Conservation (phyloP, 2,888 invertebrate species). For the Drosophila mulleri region DNA sequence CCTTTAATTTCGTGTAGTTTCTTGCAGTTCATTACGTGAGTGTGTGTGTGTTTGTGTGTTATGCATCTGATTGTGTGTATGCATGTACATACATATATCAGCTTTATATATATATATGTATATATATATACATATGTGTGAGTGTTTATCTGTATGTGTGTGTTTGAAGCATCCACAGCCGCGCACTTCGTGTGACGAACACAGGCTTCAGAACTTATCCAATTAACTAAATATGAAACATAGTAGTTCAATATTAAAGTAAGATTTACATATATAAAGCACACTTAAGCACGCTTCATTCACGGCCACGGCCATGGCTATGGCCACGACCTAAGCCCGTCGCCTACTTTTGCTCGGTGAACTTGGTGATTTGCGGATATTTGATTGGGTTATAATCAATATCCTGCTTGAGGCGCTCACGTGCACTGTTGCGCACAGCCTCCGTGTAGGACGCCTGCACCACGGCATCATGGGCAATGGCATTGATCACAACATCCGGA, state of each 20-base stretch:
- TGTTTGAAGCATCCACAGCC: constrained; percentile 30
- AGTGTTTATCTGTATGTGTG: background rate
- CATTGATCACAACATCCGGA: constrained; percentile 74
- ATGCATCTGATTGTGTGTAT: background rate
- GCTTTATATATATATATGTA: constrained; percentile 15
- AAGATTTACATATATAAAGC: constrained; percentile 72
- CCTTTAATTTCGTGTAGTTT: constrained; percentile 44
- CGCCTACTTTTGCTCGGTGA: constrained; percentile 80
- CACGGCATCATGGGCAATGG: constrained; percentile 81
- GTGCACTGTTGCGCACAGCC: constrained; percentile 79
- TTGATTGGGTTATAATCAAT: constrained; percentile 82
- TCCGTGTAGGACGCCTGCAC: constrained; percentile 84
- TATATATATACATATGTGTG: background rate
- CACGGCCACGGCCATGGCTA: background rate
- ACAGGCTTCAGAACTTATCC: constrained; percentile 59
- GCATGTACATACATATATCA: constrained; percentile 3
- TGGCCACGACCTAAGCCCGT: too few relatives aligned
- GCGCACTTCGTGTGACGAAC: constrained; percentile 30
- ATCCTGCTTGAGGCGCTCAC: constrained; percentile 83
- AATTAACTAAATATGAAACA: constrained; percentile 73
- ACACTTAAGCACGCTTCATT: constrained; percentile 23
- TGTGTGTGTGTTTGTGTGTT: constrained; percentile 21
- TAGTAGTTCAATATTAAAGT: constrained; percentile 61
- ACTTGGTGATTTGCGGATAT: constrained; percentile 85
- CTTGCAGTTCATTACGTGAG: constrained; percentile 32